phyloP scores from a whole-genome alignment of 2,797 vertebrate species.

The Anguilla anguilla region DNA sequence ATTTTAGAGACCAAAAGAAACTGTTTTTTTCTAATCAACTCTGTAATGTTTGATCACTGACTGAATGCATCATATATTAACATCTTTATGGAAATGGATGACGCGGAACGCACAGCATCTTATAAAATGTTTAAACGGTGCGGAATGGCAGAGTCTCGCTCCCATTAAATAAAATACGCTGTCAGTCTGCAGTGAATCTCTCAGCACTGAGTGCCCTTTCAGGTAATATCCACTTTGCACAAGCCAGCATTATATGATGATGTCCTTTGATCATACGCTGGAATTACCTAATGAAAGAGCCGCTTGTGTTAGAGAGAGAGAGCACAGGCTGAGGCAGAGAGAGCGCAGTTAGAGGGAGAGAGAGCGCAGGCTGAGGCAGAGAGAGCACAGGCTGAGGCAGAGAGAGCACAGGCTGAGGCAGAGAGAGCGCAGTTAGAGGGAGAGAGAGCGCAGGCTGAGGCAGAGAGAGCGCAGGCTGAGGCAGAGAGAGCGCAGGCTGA shows the following conservation, averaged over 20 bases:
- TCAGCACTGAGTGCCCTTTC: background rate
- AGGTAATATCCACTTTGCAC: background rate
- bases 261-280: background rate
- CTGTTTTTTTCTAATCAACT: background rate
- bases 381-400: no score
- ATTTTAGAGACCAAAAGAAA: no score
- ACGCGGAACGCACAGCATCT: background rate
- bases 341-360: no score
- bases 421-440: no score
- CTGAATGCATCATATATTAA: background rate
- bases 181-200: background rate
- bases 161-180: background rate
- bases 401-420: no score
- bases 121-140: background rate
- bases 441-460: no score
- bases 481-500: no score
- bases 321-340: no score
- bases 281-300: background rate
- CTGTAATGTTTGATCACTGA: background rate
- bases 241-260: background rate
- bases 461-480: no score
- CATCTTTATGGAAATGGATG: background rate
- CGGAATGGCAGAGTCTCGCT: background rate
- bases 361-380: no score
- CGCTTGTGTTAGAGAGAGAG: background rate